Evolutionary conservation across 1,140 invertebrate genomes (phyloP).

Genomic region (Microplitis mediator): DNA sequence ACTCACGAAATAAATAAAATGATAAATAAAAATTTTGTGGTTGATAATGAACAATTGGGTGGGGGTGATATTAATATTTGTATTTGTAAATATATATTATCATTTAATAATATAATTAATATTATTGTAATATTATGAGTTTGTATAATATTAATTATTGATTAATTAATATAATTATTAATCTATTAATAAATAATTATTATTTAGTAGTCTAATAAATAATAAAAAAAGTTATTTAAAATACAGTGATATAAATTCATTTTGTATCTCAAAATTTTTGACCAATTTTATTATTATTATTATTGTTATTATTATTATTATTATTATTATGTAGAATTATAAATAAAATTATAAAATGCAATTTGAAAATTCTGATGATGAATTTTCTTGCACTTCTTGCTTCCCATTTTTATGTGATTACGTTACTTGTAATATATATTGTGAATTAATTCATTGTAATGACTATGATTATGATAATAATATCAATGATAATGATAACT

Average conservation of each 20-base stretch:
- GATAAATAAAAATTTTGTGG: conserved; percentile 5
- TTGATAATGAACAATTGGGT: conserved; percentile 12
- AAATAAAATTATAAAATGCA: conserved; percentile 9
- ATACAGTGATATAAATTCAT: conserved; percentile 23
- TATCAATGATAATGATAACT: too few relatives aligned
- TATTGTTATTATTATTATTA: too few relatives aligned
- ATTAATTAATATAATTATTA: too few relatives aligned
- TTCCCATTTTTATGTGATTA: conserved; percentile 4
- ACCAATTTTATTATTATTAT: conserved; percentile 11
- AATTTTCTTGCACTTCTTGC: conserved; percentile 3
- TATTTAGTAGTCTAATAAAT: neutral
- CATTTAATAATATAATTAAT: conserved; percentile 1
- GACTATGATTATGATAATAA: neutral
- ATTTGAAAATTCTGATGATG: conserved; percentile 6
- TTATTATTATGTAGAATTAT: too few relatives aligned
- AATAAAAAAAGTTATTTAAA: neutral
- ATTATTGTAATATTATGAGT: neutral
- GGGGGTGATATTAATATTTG: conserved; percentile 25
- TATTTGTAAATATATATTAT: conserved; percentile 26
- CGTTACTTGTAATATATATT: neutral
- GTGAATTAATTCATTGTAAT: neutral
- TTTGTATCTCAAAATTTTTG: conserved; percentile 23
- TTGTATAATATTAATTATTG: conserved; percentile 16
- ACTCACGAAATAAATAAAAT: conserved; percentile 29
- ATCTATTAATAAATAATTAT: neutral